Evolutionary conservation across 2,888 invertebrate species (phyloP), one percentile per base, ranked within the genome.

Genomic region (Auanema freiburgensis): DNA sequence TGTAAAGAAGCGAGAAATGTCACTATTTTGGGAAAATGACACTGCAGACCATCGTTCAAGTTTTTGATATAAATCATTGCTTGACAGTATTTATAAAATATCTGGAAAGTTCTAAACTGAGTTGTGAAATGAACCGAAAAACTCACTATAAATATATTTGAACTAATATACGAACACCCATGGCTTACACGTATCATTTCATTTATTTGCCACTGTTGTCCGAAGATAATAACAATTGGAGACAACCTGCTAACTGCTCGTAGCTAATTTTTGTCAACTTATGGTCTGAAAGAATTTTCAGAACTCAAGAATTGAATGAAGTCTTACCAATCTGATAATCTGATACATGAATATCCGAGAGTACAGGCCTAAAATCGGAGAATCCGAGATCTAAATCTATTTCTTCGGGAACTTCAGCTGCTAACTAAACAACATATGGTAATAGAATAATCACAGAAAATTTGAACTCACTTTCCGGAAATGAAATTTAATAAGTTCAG

Each of bases 301-400:
- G n/a, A n/a, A n/a, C n/a, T n/a, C n/a, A n/a, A n/a, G n/a, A n/a
- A n/a, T n/a, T n/a, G n/a, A 63, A 25, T 57, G n/a, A 5, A 23
- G 16, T 60, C 52, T 18, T 14, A 53, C 42, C 33, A 57, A 63
- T 65, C 21, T 65, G 55, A 44, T 63, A 63, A 57, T 65, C 68
- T 44, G 63, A 61, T 14, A 69, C 51, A 54, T 71, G 70, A 11
- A 72, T 59, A 21, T 74, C 69, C 2, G 66, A 59, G 41, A 78
- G 54, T n/a, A 71, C 72, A 16, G 69, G 71, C 18, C 76, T 65
- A 51, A 66, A 78, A 59, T 78, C 78, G 1, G 72, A 63, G 51
- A 72, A 78, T 1, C 76, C 76, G n/a, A 78, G 61, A 49, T 78
- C 71, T 53, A 78, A 58, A 16, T 65, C 60, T 41, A 76, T 63